A percentile compares a stretch with the other conserved stretches of the same genome.
Evolutionary conservation across 2,113 vertebrate genomes (phyloP).

Genomic region (Erinaceus europaeus): DNA sequence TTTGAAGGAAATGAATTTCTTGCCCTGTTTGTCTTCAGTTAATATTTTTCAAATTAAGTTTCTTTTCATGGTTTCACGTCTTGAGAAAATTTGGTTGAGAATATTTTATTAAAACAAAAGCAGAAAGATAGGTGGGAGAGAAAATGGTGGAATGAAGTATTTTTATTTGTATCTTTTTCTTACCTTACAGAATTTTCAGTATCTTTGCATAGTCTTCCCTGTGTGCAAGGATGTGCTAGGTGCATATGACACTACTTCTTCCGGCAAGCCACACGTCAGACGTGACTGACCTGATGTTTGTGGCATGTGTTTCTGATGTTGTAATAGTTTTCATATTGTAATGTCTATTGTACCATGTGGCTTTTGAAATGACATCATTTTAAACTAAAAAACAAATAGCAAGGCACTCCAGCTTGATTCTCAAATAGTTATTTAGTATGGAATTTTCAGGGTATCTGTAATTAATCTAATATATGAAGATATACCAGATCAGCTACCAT

Average conservation of each 20-base stretch:
- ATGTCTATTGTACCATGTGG: neutral
- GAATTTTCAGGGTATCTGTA: neutral
- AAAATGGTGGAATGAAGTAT: neutral
- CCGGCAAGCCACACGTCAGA: no score
- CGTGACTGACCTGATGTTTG: no score
- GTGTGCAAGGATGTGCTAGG: neutral
- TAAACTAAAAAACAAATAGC: neutral
- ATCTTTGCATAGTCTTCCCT: neutral
- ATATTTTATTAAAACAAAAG: slow-evolving; percentile 35
- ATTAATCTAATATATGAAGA: neutral
- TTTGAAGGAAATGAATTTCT: neutral
- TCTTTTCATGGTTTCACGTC: neutral
- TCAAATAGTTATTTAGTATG: neutral
- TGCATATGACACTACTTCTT: neutral
- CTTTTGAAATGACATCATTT: slow-evolving; percentile 27
- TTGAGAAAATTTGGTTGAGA: neutral
- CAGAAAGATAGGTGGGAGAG: neutral
- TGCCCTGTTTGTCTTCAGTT: neutral
- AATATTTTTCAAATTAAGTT: neutral
- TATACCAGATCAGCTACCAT: neutral
- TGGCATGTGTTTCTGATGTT: no score
- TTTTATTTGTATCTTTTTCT: neutral
- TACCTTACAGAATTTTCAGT: neutral
- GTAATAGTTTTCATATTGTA: neutral
- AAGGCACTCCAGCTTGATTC: neutral